Percentiles rank a stretch among this genome's conserved stretches.
phyloP scores from a whole-genome alignment of 1,140 invertebrate species.

The Drosophila repleta region DNA sequence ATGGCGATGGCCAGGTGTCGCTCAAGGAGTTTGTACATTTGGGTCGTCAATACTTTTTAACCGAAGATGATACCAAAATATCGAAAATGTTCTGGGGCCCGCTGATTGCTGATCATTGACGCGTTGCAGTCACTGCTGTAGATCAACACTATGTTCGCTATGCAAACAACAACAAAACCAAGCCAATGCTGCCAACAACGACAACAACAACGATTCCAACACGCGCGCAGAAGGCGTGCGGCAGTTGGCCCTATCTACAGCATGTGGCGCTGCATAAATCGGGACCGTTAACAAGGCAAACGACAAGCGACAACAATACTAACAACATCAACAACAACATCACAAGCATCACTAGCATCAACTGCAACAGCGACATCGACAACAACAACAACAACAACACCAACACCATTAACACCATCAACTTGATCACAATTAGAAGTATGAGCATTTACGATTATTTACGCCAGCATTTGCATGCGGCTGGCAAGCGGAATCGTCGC shows the following conservation, averaged over 20 bases:
- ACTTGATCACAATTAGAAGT: conserved; percentile 59
- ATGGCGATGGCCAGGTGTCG: conserved; percentile 90
- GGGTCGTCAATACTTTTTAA: conserved; percentile 91
- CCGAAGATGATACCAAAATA: conserved; percentile 89
- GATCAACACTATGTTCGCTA: conserved; percentile 56
- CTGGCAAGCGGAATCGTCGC: conserved; percentile 53
- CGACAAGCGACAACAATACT: conserved; percentile 31
- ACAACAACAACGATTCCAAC: conserved; percentile 51
- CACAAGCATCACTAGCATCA: too few species aligned
- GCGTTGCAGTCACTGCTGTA: conserved; percentile 77
- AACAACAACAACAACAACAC: conserved; percentile 26
- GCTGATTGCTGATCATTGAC: conserved; percentile 84
- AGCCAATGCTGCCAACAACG: conserved; percentile 62
- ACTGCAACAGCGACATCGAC: conserved; percentile 18
- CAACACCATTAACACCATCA: conserved; percentile 34
- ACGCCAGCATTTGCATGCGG: conserved; percentile 45
- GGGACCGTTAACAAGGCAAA: conserved; percentile 43
- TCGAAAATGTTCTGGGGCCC: conserved; percentile 95
- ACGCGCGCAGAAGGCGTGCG: conserved; percentile 61
- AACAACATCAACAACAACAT: conserved; percentile 28
- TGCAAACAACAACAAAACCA: conserved; percentile 39
- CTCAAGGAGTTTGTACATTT: conserved; percentile 91
- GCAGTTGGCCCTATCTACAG: conserved; percentile 72
- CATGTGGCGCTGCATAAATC: conserved; percentile 67
- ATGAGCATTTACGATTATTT: conserved; percentile 74